These are phyloP conservation scores for Ailurus styani DNA, from an alignment of 2,113 vertebrate genomes.

Conservation along the genomic window DNA sequence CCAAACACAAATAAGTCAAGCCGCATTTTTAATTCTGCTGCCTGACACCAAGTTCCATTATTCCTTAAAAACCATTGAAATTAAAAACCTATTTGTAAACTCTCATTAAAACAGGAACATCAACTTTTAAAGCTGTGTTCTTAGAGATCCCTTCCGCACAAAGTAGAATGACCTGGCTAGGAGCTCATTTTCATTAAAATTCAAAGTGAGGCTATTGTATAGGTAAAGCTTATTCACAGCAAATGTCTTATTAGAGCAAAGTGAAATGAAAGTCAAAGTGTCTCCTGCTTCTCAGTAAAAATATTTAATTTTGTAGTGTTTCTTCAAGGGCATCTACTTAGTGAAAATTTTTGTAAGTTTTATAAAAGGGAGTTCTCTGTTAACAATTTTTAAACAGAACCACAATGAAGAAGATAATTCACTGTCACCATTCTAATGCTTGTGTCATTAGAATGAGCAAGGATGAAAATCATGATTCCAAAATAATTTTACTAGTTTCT, in stretches of 20 bases:
- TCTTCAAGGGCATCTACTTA: neutral
- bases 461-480: neutral
- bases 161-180: neutral
- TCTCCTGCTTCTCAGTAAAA: neutral
- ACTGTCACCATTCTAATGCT: neutral
- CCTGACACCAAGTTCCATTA: neutral
- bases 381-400: constrained; percentile 14
- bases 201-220: constrained; percentile 18
- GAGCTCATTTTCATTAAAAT: neutral
- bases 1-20: neutral
- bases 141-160: neutral
- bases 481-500: neutral
- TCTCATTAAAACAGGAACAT: neutral
- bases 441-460: neutral
- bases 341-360: neutral
- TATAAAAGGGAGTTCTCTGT: neutral
- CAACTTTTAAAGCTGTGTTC: neutral
- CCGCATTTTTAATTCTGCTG: neutral
- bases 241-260: constrained; percentile 8
- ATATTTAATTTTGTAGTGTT: neutral
- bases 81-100: neutral
- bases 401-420: neutral
- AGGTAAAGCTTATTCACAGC: neutral
- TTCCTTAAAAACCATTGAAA: neutral
- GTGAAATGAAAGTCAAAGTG: neutral